Evolutionary conservation across 2,888 invertebrate genomes (phyloP).

Genomic region (Ochropleura plecta): DNA sequence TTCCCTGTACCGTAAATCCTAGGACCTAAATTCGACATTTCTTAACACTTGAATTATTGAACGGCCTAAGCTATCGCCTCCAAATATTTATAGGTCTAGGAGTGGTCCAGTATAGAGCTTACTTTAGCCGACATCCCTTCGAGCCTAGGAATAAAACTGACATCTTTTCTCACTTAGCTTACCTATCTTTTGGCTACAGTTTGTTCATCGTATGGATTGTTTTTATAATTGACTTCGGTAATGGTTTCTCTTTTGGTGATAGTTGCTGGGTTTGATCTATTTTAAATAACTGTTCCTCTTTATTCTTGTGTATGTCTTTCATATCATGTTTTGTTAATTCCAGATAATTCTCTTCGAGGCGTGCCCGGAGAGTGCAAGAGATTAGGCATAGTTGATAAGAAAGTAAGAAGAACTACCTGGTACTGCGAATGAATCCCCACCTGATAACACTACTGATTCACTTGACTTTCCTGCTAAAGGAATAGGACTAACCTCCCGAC

Average conservation of each 20-base stretch:
- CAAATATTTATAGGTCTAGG: conserved; percentile 49
- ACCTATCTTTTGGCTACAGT: conserved; percentile 18
- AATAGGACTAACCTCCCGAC: conserved; percentile 35
- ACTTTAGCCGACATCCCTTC: conserved; percentile 29
- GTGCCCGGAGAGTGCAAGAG: conserved; percentile 88
- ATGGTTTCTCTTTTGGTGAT: conserved; percentile 43
- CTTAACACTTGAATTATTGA: conserved; percentile 57
- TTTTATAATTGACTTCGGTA: conserved; percentile 24
- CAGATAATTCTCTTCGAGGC: conserved; percentile 89
- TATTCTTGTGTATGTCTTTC: conserved; percentile 16
- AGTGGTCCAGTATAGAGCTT: conserved; percentile 35
- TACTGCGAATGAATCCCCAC: conserved; percentile 84
- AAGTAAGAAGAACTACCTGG: conserved; percentile 87
- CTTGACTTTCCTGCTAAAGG: conserved; percentile 44
- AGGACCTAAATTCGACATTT: conserved; percentile 38
- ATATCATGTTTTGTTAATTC: conserved; percentile 67
- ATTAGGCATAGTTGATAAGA: conserved; percentile 76
- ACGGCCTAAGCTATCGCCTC: conserved; percentile 45
- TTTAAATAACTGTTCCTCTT: conserved; percentile 16
- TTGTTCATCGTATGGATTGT: conserved; percentile 11
- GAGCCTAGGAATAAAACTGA: conserved; percentile 39
- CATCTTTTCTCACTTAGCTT: conserved; percentile 45
- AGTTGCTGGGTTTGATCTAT: conserved; percentile 40
- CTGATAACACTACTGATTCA: conserved; percentile 37
- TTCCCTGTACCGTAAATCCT: conserved; percentile 26